A percentile compares a stretch with the other conserved stretches of the same genome.
These are phyloP conservation scores for Steinernema feltiae DNA, from an alignment of 1,140 invertebrate species.

Conservation along the genomic window DNA sequence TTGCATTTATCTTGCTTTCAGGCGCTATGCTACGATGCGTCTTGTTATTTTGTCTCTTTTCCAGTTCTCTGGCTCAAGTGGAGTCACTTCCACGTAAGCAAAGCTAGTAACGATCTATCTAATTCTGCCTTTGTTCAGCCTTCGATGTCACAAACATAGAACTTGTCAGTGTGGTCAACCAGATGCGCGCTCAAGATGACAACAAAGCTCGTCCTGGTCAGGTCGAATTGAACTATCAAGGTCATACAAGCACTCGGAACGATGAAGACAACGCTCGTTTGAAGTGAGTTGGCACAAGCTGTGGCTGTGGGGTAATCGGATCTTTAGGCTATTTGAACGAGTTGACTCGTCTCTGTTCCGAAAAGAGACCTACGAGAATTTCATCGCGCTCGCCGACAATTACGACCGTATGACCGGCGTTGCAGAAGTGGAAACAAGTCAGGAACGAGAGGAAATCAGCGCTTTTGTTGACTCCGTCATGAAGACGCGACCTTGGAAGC, in stretches of 20 bases:
- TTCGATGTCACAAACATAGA: constrained; percentile 27
- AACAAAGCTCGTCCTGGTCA: constrained; percentile 27
- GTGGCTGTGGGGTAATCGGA: neutral
- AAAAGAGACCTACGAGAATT: constrained; percentile 35
- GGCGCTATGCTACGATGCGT: neutral
- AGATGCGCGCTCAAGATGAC: constrained; percentile 23
- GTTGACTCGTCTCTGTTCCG: constrained; percentile 40
- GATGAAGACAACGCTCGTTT: constrained; percentile 27
- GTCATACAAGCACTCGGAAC: constrained; percentile 36
- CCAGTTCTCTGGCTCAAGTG: neutral
- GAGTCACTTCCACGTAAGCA: neutral
- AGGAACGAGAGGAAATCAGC: constrained; percentile 37
- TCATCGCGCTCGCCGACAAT: constrained; percentile 36
- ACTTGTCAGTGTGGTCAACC: constrained; percentile 21
- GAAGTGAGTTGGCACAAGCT: constrained; percentile 24
- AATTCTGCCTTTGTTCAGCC: constrained; percentile 13
- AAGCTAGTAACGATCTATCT: neutral
- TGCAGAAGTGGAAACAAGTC: constrained; percentile 26
- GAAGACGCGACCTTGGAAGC: constrained; percentile 33
- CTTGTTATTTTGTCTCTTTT: neutral
- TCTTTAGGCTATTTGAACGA: constrained; percentile 35
- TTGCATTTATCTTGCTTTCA: neutral
- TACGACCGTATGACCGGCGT: constrained; percentile 37
- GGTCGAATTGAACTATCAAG: constrained; percentile 33
- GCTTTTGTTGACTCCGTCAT: constrained; percentile 31